Base-by-base conservation (phyloP, 2,797 vertebrate species). In the Choloepus didactylus region DNA sequence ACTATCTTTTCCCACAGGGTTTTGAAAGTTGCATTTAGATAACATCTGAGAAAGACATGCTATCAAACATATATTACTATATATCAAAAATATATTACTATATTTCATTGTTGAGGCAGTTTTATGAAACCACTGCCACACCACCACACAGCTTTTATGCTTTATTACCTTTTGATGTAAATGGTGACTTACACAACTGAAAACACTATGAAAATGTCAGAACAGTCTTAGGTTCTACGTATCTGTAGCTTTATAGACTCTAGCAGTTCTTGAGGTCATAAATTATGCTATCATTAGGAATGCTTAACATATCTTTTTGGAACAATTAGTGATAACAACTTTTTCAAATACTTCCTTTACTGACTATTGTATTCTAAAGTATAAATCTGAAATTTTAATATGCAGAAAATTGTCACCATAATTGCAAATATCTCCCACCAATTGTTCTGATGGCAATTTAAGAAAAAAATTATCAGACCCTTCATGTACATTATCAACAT, bases 121-220 rank as follows among this genome's bases (percentile, higher is more conserved):
- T 91, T 96, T 94, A 69, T 62, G 83, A 92, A 90, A 93, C 21
- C 67, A 85, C n/a, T 76, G 56, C 80, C 35, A 35, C 72, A 77
- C 41, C 44, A 51, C 4, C 14, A 66, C 38, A 84, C 7, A 11
- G 56, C 25, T 95, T 95, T 93, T 93, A 86, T 49, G 76, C 77
- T 96, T 97, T 96, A 93, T 96, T 89, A 89, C 76, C 49, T 93
- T 94, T 89, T 79, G 95, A 95, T 21, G 0, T 87, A 88, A 96
- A 95, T 76, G 80, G 95, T 88, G 87, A 67, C 87, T 94, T 96
- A 93, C 35, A 66, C 66, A 97, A 87, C 82, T 16, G 87, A 96
- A 97, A 94, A 81, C 27, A 56, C 64, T 31, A 29, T 89, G 90
- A 80, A 94, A 94, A 97, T 87, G 85, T 97, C 97, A 96, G 72